Base-by-base conservation (phyloP, 1,140 invertebrate species). In the Spodoptera frugiperda region DNA sequence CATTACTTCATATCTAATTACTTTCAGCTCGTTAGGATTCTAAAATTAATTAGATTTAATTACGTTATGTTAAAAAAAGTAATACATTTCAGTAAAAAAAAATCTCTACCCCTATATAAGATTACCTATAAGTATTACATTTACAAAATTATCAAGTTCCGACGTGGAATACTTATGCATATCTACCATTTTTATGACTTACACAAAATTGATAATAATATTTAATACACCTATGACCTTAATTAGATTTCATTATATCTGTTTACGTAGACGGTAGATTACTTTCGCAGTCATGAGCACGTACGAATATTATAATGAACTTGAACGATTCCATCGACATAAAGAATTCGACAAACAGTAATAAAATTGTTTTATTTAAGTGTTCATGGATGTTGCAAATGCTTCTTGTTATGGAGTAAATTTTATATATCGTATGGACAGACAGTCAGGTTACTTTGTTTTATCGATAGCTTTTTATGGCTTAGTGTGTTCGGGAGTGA, bases 401-500 rank as follows among this genome's bases (percentile, higher is more conserved):
- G 33, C 8, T 39, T 39, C 33, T 39, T 39, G 33, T 10, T 2
- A 4, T 25, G 2, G 33, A 39, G 33, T 39, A 39, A 39, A 39
- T 39, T 39, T 39, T 39, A 39, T 39, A 9, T 39, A 6, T 39
- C 33, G 33, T 39, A 39, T 33, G 30, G 10, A 15, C 1, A 44
- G 30, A 2, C 15, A 67, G 19, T 14, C 11, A 68, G 8, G 15
- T 49, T 51, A 17, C 19, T 48, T 53, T 48, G 70, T 67, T 72
- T 63, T 73, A 72, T 72, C 57, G 39, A 63, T 63, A 65, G 15
- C 2, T 74, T 74, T 71, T 78, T 59, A 73, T 73, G 71, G 54
- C 44, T 61, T 73, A 54, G 51, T 59, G 55, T 81, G 46, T 86
- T 84, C 77, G 83, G 87, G 84, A 91, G 91, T 91, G 91, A 92